Percentiles rank a stretch among this genome's conserved stretches.
These are phyloP conservation scores for Amphimedon queenslandica DNA, from an alignment of 37 sponge, comb jelly and placozoan genomes.

Conservation along the genomic window DNA sequence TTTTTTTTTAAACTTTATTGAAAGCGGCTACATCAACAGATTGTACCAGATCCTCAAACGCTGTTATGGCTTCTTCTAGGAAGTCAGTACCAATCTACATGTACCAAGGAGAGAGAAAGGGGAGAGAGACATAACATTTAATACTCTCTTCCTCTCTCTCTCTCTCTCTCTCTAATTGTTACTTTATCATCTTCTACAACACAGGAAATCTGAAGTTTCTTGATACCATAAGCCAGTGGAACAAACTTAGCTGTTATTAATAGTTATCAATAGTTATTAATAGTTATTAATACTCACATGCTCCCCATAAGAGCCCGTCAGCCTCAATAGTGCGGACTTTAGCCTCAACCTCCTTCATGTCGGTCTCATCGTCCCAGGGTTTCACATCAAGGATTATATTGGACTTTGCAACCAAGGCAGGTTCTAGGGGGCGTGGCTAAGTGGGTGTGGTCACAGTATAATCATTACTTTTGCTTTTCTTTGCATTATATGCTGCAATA, in stretches of 20 bases:
- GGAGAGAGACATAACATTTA: background rate
- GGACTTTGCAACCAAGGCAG: slow-evolving; percentile 68
- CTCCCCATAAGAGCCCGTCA: slow-evolving; percentile 84
- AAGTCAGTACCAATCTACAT: slow-evolving; percentile 87
- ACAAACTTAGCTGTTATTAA: slow-evolving; percentile 70
- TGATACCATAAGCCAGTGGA: slow-evolving; percentile 88
- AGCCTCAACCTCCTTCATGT: slow-evolving; percentile 71
- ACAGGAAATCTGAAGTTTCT: slow-evolving; percentile 89
- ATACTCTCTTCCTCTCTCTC: too few relatives aligned
- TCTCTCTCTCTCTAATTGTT: too few relatives aligned
- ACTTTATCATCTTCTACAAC: slow-evolving; percentile 95
- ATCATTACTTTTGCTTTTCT: slow-evolving; percentile 74
- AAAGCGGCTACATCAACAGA: slow-evolving; percentile 90
- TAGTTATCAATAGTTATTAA: slow-evolving; percentile 31
- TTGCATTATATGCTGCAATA: slow-evolving; percentile 48
- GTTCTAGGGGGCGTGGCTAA: slow-evolving; percentile 38
- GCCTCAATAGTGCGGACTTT: slow-evolving; percentile 39
- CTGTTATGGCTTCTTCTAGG: slow-evolving; percentile 81
- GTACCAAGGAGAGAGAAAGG: background rate
- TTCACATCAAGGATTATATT: slow-evolving; percentile 87
- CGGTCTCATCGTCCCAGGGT: slow-evolving; percentile 92
- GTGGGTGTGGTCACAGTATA: too few relatives aligned
- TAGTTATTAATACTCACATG: slow-evolving; percentile 48
- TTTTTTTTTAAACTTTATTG: slow-evolving; percentile 90
- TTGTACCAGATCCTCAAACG: slow-evolving; percentile 82